Evolutionary conservation across 2,797 vertebrate genomes (phyloP).

Genomic region (Anniella stebbinsi): DNA sequence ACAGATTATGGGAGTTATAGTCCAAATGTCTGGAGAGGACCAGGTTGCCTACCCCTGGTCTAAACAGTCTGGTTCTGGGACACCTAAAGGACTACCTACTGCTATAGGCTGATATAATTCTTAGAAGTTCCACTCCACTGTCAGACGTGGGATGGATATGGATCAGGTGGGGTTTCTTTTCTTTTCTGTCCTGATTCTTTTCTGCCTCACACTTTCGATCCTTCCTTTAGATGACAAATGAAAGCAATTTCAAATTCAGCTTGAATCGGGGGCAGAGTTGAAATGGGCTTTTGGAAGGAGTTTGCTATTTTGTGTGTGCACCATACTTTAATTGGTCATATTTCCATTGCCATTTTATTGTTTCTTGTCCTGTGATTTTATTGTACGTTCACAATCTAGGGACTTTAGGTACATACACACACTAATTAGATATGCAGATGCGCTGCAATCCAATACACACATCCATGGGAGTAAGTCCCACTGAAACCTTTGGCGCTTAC

Average conservation of each 20-base stretch:
- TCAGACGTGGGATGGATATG: not conserved
- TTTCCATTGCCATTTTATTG: no score
- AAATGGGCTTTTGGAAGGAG: not conserved
- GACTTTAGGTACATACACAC: no score
- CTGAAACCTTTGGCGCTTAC: no score
- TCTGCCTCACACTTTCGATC: not conserved
- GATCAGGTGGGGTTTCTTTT: not conserved
- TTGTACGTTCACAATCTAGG: no score
- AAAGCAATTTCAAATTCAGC: not conserved
- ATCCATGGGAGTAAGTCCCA: no score
- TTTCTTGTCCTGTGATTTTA: no score
- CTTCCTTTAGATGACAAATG: not conserved
- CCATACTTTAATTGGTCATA: no score
- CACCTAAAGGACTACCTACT: not conserved
- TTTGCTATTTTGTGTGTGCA: not conserved
- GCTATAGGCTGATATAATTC: not conserved
- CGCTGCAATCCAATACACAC: no score
- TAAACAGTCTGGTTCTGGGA: not conserved
- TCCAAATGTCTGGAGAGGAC: not conserved
- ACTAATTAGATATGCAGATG: no score
- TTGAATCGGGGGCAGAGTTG: no score
- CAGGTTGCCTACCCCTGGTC: not conserved
- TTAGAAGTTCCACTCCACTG: not conserved
- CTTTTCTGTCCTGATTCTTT: no score
- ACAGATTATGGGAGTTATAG: not conserved